Evolutionary conservation across 2,797 vertebrate species (phyloP), one percentile per base, ranked within the genome.

Genomic region (Helarctos malayanus): DNA sequence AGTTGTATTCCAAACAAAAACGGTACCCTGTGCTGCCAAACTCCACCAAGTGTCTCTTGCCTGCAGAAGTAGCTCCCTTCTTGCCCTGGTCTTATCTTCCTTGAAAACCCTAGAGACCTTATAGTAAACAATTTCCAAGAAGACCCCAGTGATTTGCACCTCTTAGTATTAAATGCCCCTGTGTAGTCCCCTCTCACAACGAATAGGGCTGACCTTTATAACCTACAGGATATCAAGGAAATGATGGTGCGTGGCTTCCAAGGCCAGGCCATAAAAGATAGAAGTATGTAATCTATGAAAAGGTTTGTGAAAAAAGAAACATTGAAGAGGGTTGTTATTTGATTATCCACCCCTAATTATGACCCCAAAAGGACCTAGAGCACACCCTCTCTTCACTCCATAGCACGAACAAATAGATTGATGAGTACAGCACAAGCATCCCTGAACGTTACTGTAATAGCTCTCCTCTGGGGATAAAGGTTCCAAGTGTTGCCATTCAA

Each of bases 41-140:
- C 71, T 81, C 83, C 8, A n/a, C 13, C 35, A 25, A 91, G 25
- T 88, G 32, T 47, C 8, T 49, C 63, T 68, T 81, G n/a, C 41
- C 54, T 80, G 65, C 1, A 90, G 49, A 95, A 76, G 56, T n/a
- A 71, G 32, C 35, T 27, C 35, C 69, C 18, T 94, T 94, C 27
- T 61, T 87, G 35, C 41, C 49, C 63, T 92, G 56, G 9, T 83
- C 45, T 81, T 82, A 63, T 13, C 41, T 87, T 92, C 82, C 32
- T 69, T 95, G 49, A 80, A 92, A 96, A 96, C 14, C 10, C 52
- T 68, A 75, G 32, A 92, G 75, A 92, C 29, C 35, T 71, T 95
- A 73, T 25, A 5, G 12, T 91, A 88, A 69, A 54, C n/a, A 79
- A 13, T 92, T 41, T 93, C 45, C 49, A 91, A 83, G 54, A 95